Percentiles rank a stretch among this genome's conserved stretches.
Conservation (phyloP, 2,113 vertebrate species). For the Chitala chitala region DNA sequence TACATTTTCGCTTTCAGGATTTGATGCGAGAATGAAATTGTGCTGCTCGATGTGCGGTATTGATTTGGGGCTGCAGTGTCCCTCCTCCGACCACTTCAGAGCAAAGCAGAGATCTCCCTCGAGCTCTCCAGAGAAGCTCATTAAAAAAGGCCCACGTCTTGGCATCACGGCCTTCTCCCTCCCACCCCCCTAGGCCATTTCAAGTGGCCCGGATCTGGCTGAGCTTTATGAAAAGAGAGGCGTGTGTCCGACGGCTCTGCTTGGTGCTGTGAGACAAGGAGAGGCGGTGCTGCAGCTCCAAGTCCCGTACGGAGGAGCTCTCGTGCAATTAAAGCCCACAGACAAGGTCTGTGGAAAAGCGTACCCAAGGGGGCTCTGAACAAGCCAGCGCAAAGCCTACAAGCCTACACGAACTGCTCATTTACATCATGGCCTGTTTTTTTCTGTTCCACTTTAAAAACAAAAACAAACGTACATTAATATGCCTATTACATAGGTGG, state of each 20-base stretch:
- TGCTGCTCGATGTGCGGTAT: background rate
- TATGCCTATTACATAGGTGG: background rate
- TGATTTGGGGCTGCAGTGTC: background rate
- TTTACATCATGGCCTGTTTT: background rate
- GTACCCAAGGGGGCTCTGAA: background rate
- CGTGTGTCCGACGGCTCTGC: background rate
- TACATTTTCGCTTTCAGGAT: background rate
- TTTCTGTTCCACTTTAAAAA: background rate
- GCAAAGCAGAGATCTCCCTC: background rate
- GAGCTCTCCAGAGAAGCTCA: constrained; percentile 12
- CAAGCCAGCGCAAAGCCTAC: background rate
- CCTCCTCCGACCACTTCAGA: background rate
- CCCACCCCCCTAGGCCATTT: background rate
- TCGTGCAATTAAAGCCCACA: constrained; percentile 2
- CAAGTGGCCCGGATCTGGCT: background rate
- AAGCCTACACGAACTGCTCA: background rate
- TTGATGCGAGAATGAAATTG: background rate
- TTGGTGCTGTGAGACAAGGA: background rate
- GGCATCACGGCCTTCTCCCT: background rate
- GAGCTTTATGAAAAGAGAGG: constrained; percentile 3
- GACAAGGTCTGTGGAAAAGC: background rate
- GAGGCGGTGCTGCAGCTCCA: background rate
- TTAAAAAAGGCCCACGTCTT: constrained; percentile 11
- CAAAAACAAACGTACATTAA: background rate
- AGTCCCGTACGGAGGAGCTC: background rate